These are phyloP conservation scores for Leptoteleia sp. DNA, from an alignment of 1,140 invertebrate species.

Conservation along the genomic window DNA sequence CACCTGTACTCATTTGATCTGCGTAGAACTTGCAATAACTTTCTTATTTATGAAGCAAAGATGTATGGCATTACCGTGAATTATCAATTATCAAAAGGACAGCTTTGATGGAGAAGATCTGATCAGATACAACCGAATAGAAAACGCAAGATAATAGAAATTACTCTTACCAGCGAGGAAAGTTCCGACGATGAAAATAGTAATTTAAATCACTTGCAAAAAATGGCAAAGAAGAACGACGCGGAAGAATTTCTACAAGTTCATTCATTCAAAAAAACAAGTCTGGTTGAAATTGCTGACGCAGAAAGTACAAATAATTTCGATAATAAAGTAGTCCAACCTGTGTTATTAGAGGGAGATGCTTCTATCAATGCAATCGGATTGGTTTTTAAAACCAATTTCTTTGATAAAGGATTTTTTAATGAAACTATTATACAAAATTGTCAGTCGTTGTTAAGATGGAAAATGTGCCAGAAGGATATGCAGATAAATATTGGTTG, in stretches of 20 bases:
- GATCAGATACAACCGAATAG: conserved; percentile 26
- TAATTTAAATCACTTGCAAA: conserved; percentile 26
- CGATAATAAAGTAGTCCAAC: conserved; percentile 28
- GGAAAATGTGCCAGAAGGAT: neutral
- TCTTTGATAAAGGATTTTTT: neutral
- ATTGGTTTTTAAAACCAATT: neutral
- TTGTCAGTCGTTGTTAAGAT: neutral
- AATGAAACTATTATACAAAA: neutral
- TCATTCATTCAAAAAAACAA: conserved; percentile 44
- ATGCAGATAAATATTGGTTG: neutral
- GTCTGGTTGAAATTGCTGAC: conserved; percentile 64
- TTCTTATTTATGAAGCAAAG: conserved; percentile 70
- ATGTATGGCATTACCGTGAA: conserved; percentile 23
- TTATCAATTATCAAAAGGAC: conserved; percentile 14
- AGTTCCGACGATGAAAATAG: conserved; percentile 38
- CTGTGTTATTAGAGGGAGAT: neutral
- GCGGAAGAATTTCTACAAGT: conserved; percentile 57
- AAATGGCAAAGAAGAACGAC: conserved; percentile 53
- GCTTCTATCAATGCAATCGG: neutral
- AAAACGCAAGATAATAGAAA: conserved; percentile 66
- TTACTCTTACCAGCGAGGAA: conserved; percentile 72
- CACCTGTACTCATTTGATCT: conserved; percentile 69
- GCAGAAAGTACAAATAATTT: conserved; percentile 66
- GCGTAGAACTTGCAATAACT: conserved; percentile 64
- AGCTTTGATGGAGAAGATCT: conserved; percentile 25